Conservation (phyloP, 1,140 invertebrate genomes). For the Calycopis cecrops region DNA sequence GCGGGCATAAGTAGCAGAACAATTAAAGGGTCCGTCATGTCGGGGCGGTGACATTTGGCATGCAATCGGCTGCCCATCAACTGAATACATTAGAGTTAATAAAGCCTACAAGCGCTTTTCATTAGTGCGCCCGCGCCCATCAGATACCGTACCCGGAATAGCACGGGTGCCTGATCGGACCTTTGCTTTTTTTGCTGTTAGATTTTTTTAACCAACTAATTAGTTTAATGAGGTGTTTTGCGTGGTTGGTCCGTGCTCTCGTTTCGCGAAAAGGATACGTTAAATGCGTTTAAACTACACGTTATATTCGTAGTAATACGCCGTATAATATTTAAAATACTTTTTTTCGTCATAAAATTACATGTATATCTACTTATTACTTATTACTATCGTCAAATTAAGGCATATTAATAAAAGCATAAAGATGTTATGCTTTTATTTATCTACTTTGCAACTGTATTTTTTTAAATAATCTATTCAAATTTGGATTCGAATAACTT, state of each 20-base stretch:
- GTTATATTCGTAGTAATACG: too few relatives aligned
- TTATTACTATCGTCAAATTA: too few relatives aligned
- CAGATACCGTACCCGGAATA: constrained; percentile 57
- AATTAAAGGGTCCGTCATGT: constrained; percentile 21
- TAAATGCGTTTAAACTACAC: not conserved
- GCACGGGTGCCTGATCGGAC: constrained; percentile 25
- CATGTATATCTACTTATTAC: too few relatives aligned
- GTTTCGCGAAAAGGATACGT: not conserved
- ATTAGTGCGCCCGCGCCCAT: constrained; percentile 48
- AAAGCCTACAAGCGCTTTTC: constrained; percentile 58
- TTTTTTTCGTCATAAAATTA: too few relatives aligned
- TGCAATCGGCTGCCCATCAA: constrained; percentile 49
- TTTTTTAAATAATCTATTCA: too few relatives aligned
- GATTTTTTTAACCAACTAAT: constrained; percentile 52
- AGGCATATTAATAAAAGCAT: too few relatives aligned
- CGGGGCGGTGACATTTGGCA: constrained; percentile 51
- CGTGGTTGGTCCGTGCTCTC: constrained; percentile 9
- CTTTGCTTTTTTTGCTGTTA: constrained; percentile 47
- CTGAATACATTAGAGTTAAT: constrained; percentile 68
- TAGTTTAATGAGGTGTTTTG: constrained; percentile 57
- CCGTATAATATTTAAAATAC: too few relatives aligned
- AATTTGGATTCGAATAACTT: too few relatives aligned
- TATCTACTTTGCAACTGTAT: too few relatives aligned
- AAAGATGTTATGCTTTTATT: too few relatives aligned
- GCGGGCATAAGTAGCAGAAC: not conserved